Conservation (phyloP, 1,140 invertebrate genomes). For the Phthorimaea operculella region DNA sequence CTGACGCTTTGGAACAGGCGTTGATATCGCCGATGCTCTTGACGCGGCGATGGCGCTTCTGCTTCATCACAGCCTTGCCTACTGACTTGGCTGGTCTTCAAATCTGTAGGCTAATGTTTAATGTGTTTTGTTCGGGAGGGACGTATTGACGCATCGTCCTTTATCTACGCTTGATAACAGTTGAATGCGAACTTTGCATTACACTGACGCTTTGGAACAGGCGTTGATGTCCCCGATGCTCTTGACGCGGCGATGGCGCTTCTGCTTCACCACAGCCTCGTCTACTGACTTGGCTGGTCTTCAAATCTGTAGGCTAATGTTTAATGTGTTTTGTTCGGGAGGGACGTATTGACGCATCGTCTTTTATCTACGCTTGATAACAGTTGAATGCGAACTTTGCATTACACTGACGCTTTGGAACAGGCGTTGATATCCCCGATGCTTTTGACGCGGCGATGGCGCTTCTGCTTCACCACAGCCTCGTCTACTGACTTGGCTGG, state of each 20-base stretch:
- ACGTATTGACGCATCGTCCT: too few relatives aligned
- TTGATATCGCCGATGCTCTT: slow-evolving; percentile 81
- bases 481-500: slow-evolving; percentile 57
- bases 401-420: slow-evolving; percentile 56
- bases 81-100: slow-evolving; percentile 56
- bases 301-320: too few relatives aligned
- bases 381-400: too few relatives aligned
- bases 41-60: slow-evolving; percentile 73
- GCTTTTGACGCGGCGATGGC: slow-evolving; percentile 76
- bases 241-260: slow-evolving; percentile 75
- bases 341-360: too few relatives aligned
- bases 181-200: too few relatives aligned
- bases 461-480: slow-evolving; percentile 55
- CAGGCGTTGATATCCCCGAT: slow-evolving; percentile 77
- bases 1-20: slow-evolving; percentile 55
- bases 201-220: slow-evolving; percentile 54
- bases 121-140: too few relatives aligned
- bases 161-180: too few relatives aligned
- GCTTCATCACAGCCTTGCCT: slow-evolving; percentile 49
- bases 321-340: too few relatives aligned
- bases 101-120: too few relatives aligned
- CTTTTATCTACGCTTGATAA: too few relatives aligned
- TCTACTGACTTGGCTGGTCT: slow-evolving; percentile 53
- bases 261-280: slow-evolving; percentile 53
- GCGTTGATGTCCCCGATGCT: slow-evolving; percentile 78